Evolutionary conservation across 2,888 invertebrate genomes (phyloP).

Genomic region (Heliconius hortense): DNA sequence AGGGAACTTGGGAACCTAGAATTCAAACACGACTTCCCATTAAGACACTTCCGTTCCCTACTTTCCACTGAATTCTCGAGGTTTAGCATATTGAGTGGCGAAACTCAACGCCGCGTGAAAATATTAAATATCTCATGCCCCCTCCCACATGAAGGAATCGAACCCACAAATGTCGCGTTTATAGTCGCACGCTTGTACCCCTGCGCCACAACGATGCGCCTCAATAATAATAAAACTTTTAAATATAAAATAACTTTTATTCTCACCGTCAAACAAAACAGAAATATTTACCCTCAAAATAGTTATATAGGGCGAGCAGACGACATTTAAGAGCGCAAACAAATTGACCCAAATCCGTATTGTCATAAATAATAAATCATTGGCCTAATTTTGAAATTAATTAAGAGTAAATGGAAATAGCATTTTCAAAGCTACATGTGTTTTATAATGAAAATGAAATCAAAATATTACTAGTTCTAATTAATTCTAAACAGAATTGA

Average conservation of each 20-base stretch:
- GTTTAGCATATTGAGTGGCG: too few species aligned
- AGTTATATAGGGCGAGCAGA: slow-evolving; percentile 46
- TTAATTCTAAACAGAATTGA: background rate
- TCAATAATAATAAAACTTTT: background rate
- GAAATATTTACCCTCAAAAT: slow-evolving; percentile 48
- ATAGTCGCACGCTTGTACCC: too few species aligned
- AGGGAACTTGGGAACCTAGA: too few species aligned
- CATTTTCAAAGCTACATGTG: background rate
- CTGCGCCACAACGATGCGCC: too few species aligned
- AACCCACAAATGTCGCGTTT: too few species aligned
- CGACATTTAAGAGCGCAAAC: slow-evolving; percentile 50
- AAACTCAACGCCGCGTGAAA: too few species aligned
- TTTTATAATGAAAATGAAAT: background rate
- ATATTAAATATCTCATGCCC: too few species aligned
- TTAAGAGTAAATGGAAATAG: slow-evolving; percentile 15
- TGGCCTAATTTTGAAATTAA: slow-evolving; percentile 38
- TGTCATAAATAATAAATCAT: slow-evolving; percentile 53
- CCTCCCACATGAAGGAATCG: too few species aligned
- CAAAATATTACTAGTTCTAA: background rate
- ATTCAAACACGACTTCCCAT: too few species aligned
- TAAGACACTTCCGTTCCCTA: too few species aligned
- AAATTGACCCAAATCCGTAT: slow-evolving; percentile 54
- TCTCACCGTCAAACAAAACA: slow-evolving; percentile 24
- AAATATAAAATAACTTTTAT: background rate
- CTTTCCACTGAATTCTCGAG: too few species aligned